These are phyloP conservation scores for Drosophila quadrilineata DNA, from an alignment of 1,140 invertebrate species.

Conservation along the genomic window DNA sequence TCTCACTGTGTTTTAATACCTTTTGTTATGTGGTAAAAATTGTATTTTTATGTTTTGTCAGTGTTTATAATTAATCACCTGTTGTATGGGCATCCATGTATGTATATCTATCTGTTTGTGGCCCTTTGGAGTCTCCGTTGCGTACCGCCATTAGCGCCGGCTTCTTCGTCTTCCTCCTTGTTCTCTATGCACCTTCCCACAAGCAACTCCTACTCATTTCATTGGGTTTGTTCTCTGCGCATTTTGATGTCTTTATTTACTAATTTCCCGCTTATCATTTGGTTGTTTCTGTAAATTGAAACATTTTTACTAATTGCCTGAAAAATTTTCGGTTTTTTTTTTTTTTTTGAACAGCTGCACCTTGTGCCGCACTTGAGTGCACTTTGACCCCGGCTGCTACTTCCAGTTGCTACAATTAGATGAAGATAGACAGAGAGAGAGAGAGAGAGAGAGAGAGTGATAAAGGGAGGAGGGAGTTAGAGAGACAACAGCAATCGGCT, in stretches of 20 bases:
- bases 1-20: constrained; percentile 16
- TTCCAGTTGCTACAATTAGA: constrained; percentile 56
- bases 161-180: constrained; percentile 33
- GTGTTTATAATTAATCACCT: constrained; percentile 79
- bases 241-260: constrained; percentile 79
- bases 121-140: not conserved
- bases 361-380: constrained; percentile 56
- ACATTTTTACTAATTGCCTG: constrained; percentile 78
- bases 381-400: constrained; percentile 48
- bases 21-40: constrained; percentile 68
- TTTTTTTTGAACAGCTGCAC: constrained; percentile 23
- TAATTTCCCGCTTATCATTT: constrained; percentile 79
- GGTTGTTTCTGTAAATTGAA: constrained; percentile 76
- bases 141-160: constrained; percentile 72
- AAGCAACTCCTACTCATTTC: not conserved
- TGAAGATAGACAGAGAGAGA: constrained; percentile 21
- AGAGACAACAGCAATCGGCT: constrained; percentile 61
- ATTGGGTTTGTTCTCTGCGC: constrained; percentile 28
- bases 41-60: constrained; percentile 79
- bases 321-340: constrained; percentile 52
- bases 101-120: not conserved
- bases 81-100: constrained; percentile 61
- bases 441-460: too few species aligned
- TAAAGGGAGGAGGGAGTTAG: too few species aligned
- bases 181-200: not conserved